Base-by-base conservation (phyloP, 2,888 invertebrate species). In the Drosophila eohydei region DNA sequence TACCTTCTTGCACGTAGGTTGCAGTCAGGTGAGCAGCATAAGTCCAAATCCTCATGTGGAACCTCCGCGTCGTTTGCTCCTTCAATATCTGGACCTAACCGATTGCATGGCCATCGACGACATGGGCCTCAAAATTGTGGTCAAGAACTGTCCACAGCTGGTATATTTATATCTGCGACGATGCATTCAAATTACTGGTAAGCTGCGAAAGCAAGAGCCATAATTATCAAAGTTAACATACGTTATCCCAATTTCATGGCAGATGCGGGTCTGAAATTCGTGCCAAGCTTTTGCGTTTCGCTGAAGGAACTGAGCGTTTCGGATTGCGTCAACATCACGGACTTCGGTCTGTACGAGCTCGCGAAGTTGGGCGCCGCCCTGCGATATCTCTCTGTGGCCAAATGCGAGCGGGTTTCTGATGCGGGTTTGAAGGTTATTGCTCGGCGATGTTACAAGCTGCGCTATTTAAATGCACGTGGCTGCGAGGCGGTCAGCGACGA, bases 401-500 rank as follows among this genome's bases (percentile, higher is more conserved):
- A 98, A 93, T 98, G 98, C 93, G 97, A 97, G 79, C 96, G 96
- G 92, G 96, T 98, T 3, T 97, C 96, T 41, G 98, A 98, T 91
- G 97, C 97, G 0, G 98, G 98, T 0, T 94, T 98, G 3, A 95
- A 97, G 80, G 97, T 97, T 41, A 95, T 98, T 8, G 97, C 97
- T 0, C 94, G 97, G 43, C 95, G 97, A 64, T 98, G 98, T 79
- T 97, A 97, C 92, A 97, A 97, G 92, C 93, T 98, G 57, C 94
- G 97, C 30, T 98, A 98, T 92, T 94, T 98, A 63, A 98, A 98
- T 93, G 97, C 97, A 0, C 94, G 98, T 51, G 98, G 98, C 8
- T 98, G 98, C 90, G 98, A 98, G 80, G 98, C 97, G 0, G 95
- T 98, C 3, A 97, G 97, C n/a, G 98, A 98, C 91, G 97, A 97